These are phyloP conservation scores for Brachynemurus nebulosus DNA, from an alignment of 2,888 invertebrate genomes.

Conservation along the genomic window DNA sequence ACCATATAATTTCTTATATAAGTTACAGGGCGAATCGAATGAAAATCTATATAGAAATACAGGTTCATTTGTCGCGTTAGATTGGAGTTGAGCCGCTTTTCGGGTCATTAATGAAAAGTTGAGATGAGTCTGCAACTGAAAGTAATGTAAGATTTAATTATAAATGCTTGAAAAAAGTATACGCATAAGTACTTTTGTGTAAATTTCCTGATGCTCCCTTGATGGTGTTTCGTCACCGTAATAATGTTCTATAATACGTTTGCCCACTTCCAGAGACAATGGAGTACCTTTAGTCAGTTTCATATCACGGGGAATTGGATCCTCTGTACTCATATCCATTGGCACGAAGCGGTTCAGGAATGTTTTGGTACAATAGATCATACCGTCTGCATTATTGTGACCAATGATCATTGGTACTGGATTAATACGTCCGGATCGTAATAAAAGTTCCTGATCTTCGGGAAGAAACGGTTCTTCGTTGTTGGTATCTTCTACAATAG, in stretches of 20 bases:
- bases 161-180: too few relatives aligned
- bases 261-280: slow-evolving; percentile 19
- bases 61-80: slow-evolving; percentile 15
- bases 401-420: slow-evolving; percentile 28
- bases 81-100: slow-evolving; percentile 12
- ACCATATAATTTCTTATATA: slow-evolving; percentile 20
- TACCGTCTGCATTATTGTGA: slow-evolving; percentile 26
- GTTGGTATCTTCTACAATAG: too few relatives aligned
- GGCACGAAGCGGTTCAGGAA: neutral
- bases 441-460: slow-evolving; percentile 23
- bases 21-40: slow-evolving; percentile 22
- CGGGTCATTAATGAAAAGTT: slow-evolving; percentile 1
- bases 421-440: slow-evolving; percentile 24
- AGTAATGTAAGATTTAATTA: too few relatives aligned
- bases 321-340: slow-evolving; percentile 1
- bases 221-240: slow-evolving; percentile 20
- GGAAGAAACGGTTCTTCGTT: slow-evolving; percentile 23
- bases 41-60: slow-evolving; percentile 25
- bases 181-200: too few relatives aligned
- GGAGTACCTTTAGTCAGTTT: slow-evolving; percentile 18
- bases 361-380: slow-evolving; percentile 16
- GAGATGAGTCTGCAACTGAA: slow-evolving; percentile 6
- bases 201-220: slow-evolving; percentile 16
- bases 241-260: slow-evolving; percentile 24
- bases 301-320: neutral